phyloP scores from a whole-genome alignment of 1,140 invertebrate genomes.

The Megalopta genalis region DNA sequence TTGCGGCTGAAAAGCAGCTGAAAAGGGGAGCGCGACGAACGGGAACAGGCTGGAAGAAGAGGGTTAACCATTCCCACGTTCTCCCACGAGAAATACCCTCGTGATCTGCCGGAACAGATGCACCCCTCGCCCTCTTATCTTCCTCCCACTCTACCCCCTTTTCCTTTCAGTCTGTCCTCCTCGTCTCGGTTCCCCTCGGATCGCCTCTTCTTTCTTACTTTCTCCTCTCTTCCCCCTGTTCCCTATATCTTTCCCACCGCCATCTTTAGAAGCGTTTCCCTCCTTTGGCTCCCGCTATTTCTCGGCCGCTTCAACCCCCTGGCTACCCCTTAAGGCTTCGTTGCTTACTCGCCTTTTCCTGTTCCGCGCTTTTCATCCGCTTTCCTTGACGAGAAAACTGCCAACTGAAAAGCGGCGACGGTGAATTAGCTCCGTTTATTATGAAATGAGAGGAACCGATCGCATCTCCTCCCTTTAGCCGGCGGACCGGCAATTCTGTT shows the following conservation, averaged over 20 bases:
- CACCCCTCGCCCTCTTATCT: neutral
- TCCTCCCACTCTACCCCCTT: too few species aligned
- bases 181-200: too few species aligned
- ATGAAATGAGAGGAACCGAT: too few species aligned
- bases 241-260: neutral
- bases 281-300: too few species aligned
- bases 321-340: neutral
- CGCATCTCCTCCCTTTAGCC: too few species aligned
- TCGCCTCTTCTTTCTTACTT: neutral
- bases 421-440: too few species aligned
- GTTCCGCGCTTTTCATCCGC: neutral
- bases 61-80: conserved; percentile 24
- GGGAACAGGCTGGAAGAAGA: neutral
- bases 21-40: conserved; percentile 4
- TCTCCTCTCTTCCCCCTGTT: too few species aligned
- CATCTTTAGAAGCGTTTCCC: neutral
- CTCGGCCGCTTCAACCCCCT: too few species aligned
- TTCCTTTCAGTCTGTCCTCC: too few species aligned
- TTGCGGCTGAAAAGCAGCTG: conserved; percentile 2
- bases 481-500: too few species aligned
- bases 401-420: neutral
- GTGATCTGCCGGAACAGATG: conserved; percentile 32
- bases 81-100: conserved; percentile 32
- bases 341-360: neutral
- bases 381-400: neutral